These are phyloP conservation scores for Axis porcinus DNA, from an alignment of 2,113 vertebrate genomes.

Conservation along the genomic window DNA sequence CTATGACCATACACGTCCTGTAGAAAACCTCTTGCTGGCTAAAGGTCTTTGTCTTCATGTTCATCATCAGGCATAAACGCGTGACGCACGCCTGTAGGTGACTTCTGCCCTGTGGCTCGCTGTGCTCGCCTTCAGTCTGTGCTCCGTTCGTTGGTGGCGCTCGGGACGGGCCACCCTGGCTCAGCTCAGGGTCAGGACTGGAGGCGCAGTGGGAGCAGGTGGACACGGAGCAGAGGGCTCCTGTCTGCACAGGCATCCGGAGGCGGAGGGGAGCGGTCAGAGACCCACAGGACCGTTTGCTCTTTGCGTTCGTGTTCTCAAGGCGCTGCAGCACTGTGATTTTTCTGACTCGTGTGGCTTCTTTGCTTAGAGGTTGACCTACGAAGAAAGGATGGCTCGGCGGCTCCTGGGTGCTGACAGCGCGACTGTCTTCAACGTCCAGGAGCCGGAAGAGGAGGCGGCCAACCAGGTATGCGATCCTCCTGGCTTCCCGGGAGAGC, in stretches of 20 bases:
- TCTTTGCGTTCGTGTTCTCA: not conserved
- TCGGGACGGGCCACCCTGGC: not conserved
- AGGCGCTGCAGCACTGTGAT: not conserved
- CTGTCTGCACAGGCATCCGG: not conserved
- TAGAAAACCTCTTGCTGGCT: not conserved
- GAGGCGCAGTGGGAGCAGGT: not conserved
- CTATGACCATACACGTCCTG: not conserved
- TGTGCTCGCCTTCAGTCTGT: not conserved
- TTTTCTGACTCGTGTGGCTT: not conserved
- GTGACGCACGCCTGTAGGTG: not conserved
- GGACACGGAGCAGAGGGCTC: not conserved
- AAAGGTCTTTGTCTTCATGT: not conserved
- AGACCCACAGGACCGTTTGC: not conserved
- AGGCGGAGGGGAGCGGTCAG: not conserved
- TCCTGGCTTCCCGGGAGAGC: not conserved
- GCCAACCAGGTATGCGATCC: conserved; percentile 85
- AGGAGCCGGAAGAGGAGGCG: conserved; percentile 91
- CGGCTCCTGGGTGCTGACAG: conserved; percentile 95
- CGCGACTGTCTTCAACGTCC: conserved; percentile 92
- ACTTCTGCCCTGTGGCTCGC: not conserved
- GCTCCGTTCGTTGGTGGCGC: not conserved
- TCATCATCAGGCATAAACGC: not conserved
- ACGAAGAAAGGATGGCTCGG: conserved; percentile 99
- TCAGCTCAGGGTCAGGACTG: not conserved
- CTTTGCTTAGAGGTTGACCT: conserved; percentile 91